These are phyloP conservation scores for Gymnorhina tibicen DNA, from an alignment of 2,113 vertebrate genomes.

Conservation along the genomic window DNA sequence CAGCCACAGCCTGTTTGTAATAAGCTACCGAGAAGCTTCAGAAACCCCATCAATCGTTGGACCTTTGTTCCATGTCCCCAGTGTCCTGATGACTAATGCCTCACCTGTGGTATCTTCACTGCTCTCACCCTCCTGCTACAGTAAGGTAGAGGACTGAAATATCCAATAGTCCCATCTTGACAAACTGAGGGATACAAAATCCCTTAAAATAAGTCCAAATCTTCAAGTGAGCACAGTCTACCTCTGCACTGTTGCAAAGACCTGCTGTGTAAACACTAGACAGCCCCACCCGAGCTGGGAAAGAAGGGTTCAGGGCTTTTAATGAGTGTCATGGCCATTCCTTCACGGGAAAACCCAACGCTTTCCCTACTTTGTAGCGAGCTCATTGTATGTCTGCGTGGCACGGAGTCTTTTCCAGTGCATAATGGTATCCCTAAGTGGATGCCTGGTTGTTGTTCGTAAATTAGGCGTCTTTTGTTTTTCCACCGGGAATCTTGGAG, in stretches of 20 bases:
- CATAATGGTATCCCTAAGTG: slow-evolving; percentile 18
- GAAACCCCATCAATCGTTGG: neutral
- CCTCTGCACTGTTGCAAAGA: neutral
- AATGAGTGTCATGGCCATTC: slow-evolving; percentile 26
- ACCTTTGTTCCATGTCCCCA: neutral
- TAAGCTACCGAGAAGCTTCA: neutral
- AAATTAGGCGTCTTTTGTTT: slow-evolving; percentile 28
- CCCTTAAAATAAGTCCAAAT: neutral
- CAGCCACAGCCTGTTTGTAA: neutral
- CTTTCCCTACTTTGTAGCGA: neutral
- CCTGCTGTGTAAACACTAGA: neutral
- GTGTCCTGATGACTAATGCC: neutral
- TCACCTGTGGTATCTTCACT: neutral
- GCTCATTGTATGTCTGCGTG: neutral
- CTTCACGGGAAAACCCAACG: neutral
- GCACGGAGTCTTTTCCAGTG: neutral
- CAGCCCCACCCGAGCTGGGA: neutral
- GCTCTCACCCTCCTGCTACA: neutral
- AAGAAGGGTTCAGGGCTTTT: neutral
- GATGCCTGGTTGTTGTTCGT: slow-evolving; percentile 15
- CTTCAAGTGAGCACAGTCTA: neutral
- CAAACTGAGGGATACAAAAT: neutral
- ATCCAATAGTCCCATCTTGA: neutral
- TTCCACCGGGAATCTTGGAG: slow-evolving; percentile 10
- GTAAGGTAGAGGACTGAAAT: neutral